Conservation (phyloP, 2,888 invertebrate species). For the Apomyelois bistriatella region DNA sequence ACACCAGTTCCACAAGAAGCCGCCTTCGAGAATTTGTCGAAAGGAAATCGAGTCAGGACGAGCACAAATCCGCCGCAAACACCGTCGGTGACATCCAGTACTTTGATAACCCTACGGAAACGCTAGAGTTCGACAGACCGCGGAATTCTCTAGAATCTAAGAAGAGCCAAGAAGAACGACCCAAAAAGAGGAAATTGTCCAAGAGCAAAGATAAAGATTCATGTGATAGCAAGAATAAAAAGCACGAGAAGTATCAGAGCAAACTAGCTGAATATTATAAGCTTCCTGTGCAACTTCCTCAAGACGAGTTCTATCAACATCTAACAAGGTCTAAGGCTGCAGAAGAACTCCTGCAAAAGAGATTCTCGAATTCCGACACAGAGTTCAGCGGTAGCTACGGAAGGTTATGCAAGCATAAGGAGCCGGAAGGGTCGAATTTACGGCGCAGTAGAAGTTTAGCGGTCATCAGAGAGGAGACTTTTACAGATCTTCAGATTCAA, state of each 20-base stretch:
- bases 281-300: conserved; percentile 66
- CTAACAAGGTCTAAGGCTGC: conserved; percentile 69
- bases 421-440: conserved; percentile 77
- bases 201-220: conserved; percentile 57
- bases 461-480: conserved; percentile 88
- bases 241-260: conserved; percentile 73
- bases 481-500: conserved; percentile 84
- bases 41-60: conserved; percentile 76
- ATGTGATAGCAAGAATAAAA: conserved; percentile 61
- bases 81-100: conserved; percentile 74
- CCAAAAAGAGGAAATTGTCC: conserved; percentile 68
- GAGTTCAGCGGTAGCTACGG: conserved; percentile 74
- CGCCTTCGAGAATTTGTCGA: conserved; percentile 76
- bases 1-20: conserved; percentile 76
- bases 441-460: conserved; percentile 86
- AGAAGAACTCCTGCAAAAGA: conserved; percentile 66
- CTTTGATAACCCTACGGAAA: conserved; percentile 75
- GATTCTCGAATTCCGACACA: conserved; percentile 69
- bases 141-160: conserved; percentile 64
- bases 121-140: conserved; percentile 69
- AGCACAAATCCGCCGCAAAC: conserved; percentile 70
- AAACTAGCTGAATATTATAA: conserved; percentile 74
- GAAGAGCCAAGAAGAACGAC: conserved; percentile 64
- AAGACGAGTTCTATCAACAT: conserved; percentile 75
- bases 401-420: conserved; percentile 71